Evolutionary conservation across 2,113 vertebrate genomes (phyloP).

Genomic region (Notarius quadriscutis): DNA sequence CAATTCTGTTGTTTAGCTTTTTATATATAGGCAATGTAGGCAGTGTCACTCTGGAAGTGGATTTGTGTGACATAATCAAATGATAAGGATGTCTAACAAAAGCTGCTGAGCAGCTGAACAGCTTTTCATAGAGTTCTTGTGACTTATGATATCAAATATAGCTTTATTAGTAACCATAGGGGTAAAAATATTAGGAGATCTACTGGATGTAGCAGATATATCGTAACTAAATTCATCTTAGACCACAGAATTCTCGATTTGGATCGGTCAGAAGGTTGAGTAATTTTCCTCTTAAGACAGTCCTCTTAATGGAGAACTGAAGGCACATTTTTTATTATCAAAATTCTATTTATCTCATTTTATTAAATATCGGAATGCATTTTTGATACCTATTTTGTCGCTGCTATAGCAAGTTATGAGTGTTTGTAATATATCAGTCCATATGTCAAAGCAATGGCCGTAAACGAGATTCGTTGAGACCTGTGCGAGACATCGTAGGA

Average conservation of each 20-base stretch:
- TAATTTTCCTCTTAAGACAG: not conserved
- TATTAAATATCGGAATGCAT: too few species aligned
- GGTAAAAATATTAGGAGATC: not conserved
- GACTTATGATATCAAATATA: not conserved
- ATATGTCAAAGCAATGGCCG: too few species aligned
- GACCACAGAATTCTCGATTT: not conserved
- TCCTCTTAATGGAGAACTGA: too few species aligned
- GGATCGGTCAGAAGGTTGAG: not conserved
- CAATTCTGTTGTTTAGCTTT: not conserved
- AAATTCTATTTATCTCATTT: too few species aligned
- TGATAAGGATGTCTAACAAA: slow-evolving; percentile 4
- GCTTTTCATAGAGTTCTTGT: not conserved
- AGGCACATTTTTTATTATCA: too few species aligned
- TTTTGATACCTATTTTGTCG: too few species aligned
- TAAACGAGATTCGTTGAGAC: too few species aligned
- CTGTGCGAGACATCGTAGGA: too few species aligned
- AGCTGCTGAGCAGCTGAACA: not conserved
- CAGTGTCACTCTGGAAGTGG: not conserved
- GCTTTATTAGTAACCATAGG: not conserved
- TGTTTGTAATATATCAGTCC: too few species aligned
- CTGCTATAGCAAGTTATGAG: too few species aligned
- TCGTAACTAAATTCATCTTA: not conserved
- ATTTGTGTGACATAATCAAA: not conserved
- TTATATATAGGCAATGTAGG: not conserved
- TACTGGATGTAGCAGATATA: not conserved